phyloP scores from a whole-genome alignment of 2,113 vertebrate genomes.

The Lagenorhynchus albirostris region DNA sequence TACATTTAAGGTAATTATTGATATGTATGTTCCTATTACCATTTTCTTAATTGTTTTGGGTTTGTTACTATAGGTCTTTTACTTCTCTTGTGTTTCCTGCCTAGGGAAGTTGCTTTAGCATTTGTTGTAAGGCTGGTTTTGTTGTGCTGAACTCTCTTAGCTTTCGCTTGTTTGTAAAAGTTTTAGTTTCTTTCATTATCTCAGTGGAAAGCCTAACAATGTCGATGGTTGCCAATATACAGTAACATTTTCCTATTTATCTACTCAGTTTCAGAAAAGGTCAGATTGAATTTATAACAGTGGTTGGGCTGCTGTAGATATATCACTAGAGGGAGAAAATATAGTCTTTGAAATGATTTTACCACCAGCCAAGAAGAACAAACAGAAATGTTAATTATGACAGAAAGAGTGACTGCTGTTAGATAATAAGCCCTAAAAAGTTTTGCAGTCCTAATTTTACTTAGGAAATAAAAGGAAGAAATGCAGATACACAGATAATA shows the following conservation, averaged over 20 bases:
- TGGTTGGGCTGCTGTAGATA: neutral
- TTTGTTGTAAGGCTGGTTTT: too few relatives aligned
- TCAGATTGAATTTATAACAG: conserved; percentile 46
- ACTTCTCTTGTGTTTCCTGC: too few relatives aligned
- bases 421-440: neutral
- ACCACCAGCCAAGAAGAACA: neutral
- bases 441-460: neutral
- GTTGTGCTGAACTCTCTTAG: too few relatives aligned
- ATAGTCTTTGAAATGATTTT: conserved; percentile 29
- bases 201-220: conserved; percentile 52
- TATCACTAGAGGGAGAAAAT: conserved; percentile 35
- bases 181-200: conserved; percentile 11
- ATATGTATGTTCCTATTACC: too few relatives aligned
- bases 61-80: too few relatives aligned
- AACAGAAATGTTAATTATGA: conserved; percentile 8
- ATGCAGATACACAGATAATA: neutral
- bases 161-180: too few relatives aligned
- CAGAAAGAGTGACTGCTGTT: neutral
- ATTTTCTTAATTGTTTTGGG: too few relatives aligned
- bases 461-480: neutral
- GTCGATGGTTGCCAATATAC: conserved; percentile 31
- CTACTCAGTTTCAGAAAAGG: conserved; percentile 49
- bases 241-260: conserved; percentile 63
- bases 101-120: too few relatives aligned
- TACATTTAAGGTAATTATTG: too few relatives aligned